These are phyloP conservation scores for Porites australiensis DNA, from an alignment of 64 coral and sea anemone genomes.

Conservation along the genomic window DNA sequence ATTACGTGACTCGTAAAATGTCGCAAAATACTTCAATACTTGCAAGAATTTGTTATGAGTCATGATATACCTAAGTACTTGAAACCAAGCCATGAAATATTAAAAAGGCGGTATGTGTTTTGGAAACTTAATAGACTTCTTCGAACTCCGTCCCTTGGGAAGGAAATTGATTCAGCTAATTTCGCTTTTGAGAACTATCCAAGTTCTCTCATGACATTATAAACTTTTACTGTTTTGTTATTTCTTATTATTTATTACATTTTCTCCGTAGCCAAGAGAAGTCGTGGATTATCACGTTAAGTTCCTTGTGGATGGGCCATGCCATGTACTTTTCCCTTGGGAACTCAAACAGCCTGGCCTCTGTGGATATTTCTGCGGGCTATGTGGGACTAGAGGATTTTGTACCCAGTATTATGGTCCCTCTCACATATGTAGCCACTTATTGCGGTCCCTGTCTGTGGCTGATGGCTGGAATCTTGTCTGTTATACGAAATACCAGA, in stretches of 20 bases:
- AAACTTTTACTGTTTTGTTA: neutral
- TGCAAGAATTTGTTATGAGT: no score
- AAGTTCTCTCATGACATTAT: no score
- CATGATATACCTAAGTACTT: no score
- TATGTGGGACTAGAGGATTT: constrained; percentile 88
- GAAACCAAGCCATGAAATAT: no score
- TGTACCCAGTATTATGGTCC: constrained; percentile 44
- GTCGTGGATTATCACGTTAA: constrained; percentile 46
- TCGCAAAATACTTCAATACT: no score
- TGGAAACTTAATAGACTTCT: no score
- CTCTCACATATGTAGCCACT: constrained; percentile 71
- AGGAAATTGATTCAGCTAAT: no score
- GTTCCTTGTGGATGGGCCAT: constrained; percentile 85
- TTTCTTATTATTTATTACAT: neutral
- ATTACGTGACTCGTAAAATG: no score
- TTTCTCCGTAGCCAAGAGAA: constrained; percentile 56
- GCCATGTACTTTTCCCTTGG: constrained; percentile 86
- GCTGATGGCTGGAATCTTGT: constrained; percentile 64
- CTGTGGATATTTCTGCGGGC: constrained; percentile 91
- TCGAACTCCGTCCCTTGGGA: no score
- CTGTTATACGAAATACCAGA: constrained; percentile 37
- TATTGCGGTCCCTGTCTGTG: constrained; percentile 88
- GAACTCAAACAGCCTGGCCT: constrained; percentile 97
- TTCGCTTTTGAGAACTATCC: no score
- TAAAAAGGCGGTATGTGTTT: no score